Evolutionary conservation across 30 jellyfish, hydroid and myxozoan genomes (phyloP), one percentile per base, ranked within the genome.

Genomic region (Aurelia sp.): DNA sequence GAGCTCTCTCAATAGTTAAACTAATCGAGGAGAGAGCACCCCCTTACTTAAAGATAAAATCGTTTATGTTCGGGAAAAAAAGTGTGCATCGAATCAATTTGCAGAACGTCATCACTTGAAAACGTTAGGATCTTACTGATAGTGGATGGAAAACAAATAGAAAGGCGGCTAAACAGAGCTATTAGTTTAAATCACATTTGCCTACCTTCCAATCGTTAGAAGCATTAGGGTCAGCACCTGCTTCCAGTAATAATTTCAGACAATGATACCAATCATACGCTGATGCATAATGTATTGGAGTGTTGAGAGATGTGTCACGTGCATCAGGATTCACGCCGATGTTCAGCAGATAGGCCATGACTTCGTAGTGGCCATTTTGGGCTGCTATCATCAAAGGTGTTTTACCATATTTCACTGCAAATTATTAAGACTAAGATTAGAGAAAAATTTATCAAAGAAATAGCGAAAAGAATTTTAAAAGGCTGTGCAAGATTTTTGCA

Each of bases 201-300:
- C 52, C 50, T 35, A 89, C 97, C 93, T 73, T 89, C 97, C 97
- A 89, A 51, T 4, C 73, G 62, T 89, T 89, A 59, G 90, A 78
- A 11, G 52, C 37, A 76, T 75, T 81, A 13, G 97, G 90, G 62
- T 89, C 76, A 5, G 97, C 97, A 66, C 97, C 97, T 31, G 84
- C 97, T 23, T 89, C 90, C 15, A 89, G 90, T 31, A 89, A 58
- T 6, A 89, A 68, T 47, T 80, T 71, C 51, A 81, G 40, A 5
- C 97, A 89, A 62, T 89, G 87, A 64, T 89, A 89, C 97, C 97
- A 89, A 17, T 89, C 94, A 65, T 89, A 89, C 17, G 92, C 97
- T 1, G 92, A 80, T 4, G 97, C 97, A 81, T 89, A 89, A 69
- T 89, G 97, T 13, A 89, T 81, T 52, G 97, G 97, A 8, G 97